Evolutionary conservation across 2,797 vertebrate genomes (phyloP), one percentile per base, ranked within the genome.

Genomic region (Syngnathus acus): DNA sequence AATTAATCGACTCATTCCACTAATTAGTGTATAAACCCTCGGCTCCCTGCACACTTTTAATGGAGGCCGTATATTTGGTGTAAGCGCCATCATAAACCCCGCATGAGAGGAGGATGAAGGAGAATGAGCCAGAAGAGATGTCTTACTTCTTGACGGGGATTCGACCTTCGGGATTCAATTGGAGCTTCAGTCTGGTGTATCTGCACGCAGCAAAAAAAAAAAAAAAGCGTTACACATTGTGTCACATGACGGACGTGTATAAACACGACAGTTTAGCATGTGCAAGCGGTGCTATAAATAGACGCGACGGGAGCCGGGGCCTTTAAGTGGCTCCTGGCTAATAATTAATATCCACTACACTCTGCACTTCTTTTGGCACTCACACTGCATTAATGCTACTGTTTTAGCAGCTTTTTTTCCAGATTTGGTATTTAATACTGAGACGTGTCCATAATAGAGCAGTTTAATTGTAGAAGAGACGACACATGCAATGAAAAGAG

Each of bases 71-170:
- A 26, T 39, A 45, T 55, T 17, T 19, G 10, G 11, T n/a, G 21
- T 43, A 57, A 65, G 54, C 51, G n/a, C 19, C 19, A 23, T 3
- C 19, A 61, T 57, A 43, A 66, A 60, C 1, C 64, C 73, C 61
- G 54, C 54, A 42, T 37, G 42, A 55, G 72, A 53, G 69, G 69
- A 84, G 82, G 78, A 66, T 57, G 70, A 61, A 51, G 65, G 62
- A 71, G 71, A 65, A 62, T 50, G 43, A 67, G 74, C 70, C 75
- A 72, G 82, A 78, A 78, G 65, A 78, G 19, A 67, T 14, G 78
- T 90, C 95, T 94, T 93, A 99, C 97, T 96, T 98, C 91, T 98
- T 99, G 78, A 99, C 92, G 78, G 95, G 94, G 89, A 99, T 97
- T 74, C 93, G 88, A 4, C 94, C 95, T 79, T 99, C 97, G 32